Percentiles rank a stretch among this genome's conserved stretches.
phyloP scores from a whole-genome alignment of 2,888 invertebrate genomes.

The Tupiocoris notatus region DNA sequence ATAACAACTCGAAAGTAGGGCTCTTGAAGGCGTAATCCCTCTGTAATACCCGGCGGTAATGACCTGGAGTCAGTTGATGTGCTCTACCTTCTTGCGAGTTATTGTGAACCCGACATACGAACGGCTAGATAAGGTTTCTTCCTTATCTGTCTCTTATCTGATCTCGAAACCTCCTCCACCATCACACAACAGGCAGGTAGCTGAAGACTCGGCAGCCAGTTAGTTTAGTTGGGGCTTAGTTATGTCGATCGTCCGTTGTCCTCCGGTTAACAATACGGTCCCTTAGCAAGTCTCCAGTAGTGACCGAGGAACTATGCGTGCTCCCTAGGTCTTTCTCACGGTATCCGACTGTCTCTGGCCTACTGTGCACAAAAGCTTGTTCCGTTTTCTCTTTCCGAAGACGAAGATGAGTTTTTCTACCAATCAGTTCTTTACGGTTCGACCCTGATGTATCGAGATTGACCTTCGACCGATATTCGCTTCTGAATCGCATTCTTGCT shows the following conservation, averaged over 20 bases:
- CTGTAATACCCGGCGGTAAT: too few relatives aligned
- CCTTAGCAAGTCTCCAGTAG: neutral
- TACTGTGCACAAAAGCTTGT: conserved; percentile 11
- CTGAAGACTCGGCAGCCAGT: conserved; percentile 13
- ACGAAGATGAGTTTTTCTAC: conserved; percentile 22
- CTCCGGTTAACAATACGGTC: conserved; percentile 19
- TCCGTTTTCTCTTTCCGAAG: conserved; percentile 24
- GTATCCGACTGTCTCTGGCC: neutral
- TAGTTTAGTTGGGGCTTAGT: conserved; percentile 32
- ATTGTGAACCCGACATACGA: neutral
- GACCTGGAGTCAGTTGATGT: neutral
- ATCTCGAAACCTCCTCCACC: neutral
- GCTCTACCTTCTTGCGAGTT: neutral
- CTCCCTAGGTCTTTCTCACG: neutral
- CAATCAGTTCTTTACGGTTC: conserved; percentile 21
- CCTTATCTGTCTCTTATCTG: neutral
- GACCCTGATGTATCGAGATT: neutral
- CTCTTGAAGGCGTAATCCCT: neutral
- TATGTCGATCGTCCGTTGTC: conserved; percentile 27
- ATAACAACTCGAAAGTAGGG: neutral
- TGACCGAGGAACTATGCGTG: neutral
- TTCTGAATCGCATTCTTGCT: too few relatives aligned
- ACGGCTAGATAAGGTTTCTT: neutral
- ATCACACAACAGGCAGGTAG: neutral
- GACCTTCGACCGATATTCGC: neutral